Base-by-base conservation (phyloP, 2,797 vertebrate species). In the Sandelia bainsii region DNA sequence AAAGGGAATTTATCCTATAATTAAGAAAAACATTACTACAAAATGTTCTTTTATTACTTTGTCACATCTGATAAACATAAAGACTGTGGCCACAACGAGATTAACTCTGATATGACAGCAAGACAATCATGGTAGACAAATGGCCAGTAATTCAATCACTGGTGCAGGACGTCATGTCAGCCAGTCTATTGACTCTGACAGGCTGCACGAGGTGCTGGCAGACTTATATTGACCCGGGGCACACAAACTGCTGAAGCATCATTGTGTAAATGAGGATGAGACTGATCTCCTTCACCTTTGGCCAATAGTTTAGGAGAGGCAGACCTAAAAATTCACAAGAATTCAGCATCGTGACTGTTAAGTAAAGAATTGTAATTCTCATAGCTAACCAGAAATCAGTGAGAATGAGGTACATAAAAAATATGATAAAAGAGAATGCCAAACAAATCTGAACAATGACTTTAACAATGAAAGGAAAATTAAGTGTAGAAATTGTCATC, bases 111-210 rank as follows among this genome's bases (percentile, higher is more conserved):
- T 85, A 90, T 82, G 86, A 92, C 89, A 84, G 86, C 73, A 88
- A 91, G 87, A 92, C 88, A 91, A 92, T 92, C 79, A 92, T 71
- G 82, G 89, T 46, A 85, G 91, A 92, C 90, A 92, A 93, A 91
- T 90, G 87, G 75, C 76, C 74, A 86, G 91, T 94, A 94, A 95
- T 94, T 94, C 92, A 93, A 93, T 93, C 91, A 90, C 57, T 80
- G 72, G 81, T 79, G 87, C 83, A 90, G 89, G 84, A 89, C 88
- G 91, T 91, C 91, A 91, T 87, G 91, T 91, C 87, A 86, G 84
- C 50, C 77, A 75, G 66, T 84, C 77, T 90, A 93, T 93, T 91
- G 92, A 88, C 88, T 91, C 45, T 87, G 93, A 93, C 90, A 87
- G 89, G 84, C 86, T 80, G 83, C 73, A 25, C 42, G 44, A 83